Evolutionary conservation across 2,888 invertebrate species (phyloP), one percentile per base, ranked within the genome.

Genomic region (Drosophila eohydei): DNA sequence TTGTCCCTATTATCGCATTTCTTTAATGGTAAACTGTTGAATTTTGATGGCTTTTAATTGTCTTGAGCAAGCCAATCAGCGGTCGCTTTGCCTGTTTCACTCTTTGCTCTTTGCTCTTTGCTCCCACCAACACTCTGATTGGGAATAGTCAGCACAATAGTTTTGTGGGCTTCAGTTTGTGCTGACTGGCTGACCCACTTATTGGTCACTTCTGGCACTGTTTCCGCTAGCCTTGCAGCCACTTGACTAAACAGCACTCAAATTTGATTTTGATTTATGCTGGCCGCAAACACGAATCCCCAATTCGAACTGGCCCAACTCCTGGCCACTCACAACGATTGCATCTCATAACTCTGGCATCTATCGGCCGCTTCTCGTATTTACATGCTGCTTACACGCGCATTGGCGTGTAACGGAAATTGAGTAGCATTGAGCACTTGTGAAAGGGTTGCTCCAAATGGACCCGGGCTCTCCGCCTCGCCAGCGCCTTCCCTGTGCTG

Each of bases 331-430:
- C 56, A 55, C 56, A 77, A 73, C 66, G 78, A 83, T 83, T 83
- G 81, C 72, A 81, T 74, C 81, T 83, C 81, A 83, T 85, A 83
- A 85, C 86, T 85, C 74, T 71, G 74, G 72, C 83, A 83, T 85
- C 86, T 57, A 72, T 82, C 68, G 85, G 62, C 74, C 65, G 73
- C 75, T 74, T 78, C 54, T 83, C 81, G 76, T 85, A 83, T 83
- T 81, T 84, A 84, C 87, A 86, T 84, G 87, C 87, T 86, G 73
- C 84, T 84, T 84, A 84, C 80, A 86, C 82, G 87, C 84, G 84
- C 84, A 84, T 78, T 83, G 84, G 80, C 78, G 80, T 81, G 84
- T 81, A 84, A 83, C 84, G 81, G 84, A 83, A 86, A 85, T 83
- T 74, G 83, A 83, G 86, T 74, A 73, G 67, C 72, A 63, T 48